These are phyloP conservation scores for Eptesicus fuscus DNA, from an alignment of 2,113 vertebrate genomes.

Conservation along the genomic window DNA sequence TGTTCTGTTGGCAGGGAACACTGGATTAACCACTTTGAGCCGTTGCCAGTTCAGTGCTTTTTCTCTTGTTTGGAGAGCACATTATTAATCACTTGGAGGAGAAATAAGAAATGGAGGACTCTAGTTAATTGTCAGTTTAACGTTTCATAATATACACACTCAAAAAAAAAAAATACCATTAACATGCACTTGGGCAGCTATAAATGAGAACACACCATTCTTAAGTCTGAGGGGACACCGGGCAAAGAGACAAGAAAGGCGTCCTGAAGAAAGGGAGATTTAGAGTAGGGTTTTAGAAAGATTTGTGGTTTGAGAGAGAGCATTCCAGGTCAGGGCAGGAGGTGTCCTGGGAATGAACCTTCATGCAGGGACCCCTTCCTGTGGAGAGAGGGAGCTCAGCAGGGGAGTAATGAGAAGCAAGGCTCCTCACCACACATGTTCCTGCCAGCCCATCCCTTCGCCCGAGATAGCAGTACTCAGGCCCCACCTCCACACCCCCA, in stretches of 20 bases:
- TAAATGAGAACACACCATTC: not conserved
- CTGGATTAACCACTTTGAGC: not conserved
- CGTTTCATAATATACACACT: not conserved
- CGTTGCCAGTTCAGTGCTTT: not conserved
- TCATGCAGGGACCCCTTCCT: not conserved
- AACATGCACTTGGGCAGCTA: not conserved
- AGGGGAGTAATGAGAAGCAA: not conserved
- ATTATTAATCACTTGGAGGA: not conserved
- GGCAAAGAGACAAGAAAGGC: no score
- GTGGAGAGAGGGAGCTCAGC: not conserved
- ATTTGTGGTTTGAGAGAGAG: not conserved
- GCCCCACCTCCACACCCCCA: slow-evolving; percentile 54
- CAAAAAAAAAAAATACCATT: not conserved
- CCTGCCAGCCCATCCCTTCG: not conserved
- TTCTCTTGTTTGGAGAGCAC: not conserved
- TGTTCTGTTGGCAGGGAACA: not conserved
- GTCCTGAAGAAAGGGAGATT: not conserved
- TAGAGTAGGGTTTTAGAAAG: not conserved
- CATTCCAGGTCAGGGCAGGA: not conserved
- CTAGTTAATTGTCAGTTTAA: not conserved
- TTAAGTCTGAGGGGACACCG: not conserved
- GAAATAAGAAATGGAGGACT: not conserved
- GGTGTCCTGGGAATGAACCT: not conserved
- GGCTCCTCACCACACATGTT: not conserved
- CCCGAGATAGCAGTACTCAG: slow-evolving; percentile 8